These are phyloP conservation scores for Zygothrica quintamaculata DNA, from an alignment of 2,888 invertebrate species.

Conservation along the genomic window DNA sequence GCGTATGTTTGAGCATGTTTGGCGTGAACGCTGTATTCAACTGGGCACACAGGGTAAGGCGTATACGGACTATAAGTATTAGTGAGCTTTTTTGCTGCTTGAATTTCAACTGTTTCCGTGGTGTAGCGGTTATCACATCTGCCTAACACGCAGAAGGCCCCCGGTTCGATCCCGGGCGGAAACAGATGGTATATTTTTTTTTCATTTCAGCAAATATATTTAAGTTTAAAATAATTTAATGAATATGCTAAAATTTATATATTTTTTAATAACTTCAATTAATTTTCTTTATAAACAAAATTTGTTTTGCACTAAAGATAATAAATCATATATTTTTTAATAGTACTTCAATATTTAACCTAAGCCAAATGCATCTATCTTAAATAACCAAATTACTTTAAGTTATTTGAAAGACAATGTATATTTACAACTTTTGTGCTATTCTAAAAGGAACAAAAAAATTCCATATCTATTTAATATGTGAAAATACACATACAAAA, in stretches of 20 bases:
- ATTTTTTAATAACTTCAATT: no score
- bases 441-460: no score
- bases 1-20: background rate
- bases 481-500: background rate
- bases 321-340: no score
- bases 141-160: slow-evolving; percentile 86
- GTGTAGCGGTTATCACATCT: slow-evolving; percentile 85
- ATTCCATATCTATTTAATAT: background rate
- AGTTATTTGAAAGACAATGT: no score
- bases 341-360: no score
- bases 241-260: background rate
- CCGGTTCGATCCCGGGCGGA: slow-evolving; percentile 85
- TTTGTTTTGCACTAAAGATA: no score
- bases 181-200: slow-evolving; percentile 32
- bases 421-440: no score
- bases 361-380: no score
- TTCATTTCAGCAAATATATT: background rate
- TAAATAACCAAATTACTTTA: no score
- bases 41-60: background rate
- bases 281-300: no score
- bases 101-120: slow-evolving; percentile 82
- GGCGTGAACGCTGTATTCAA: background rate
- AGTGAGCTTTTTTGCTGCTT: background rate
- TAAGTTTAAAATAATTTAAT: background rate
- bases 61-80: background rate